Evolutionary conservation across 2,888 invertebrate species (phyloP).

Genomic region (Xylophagus ater): DNA sequence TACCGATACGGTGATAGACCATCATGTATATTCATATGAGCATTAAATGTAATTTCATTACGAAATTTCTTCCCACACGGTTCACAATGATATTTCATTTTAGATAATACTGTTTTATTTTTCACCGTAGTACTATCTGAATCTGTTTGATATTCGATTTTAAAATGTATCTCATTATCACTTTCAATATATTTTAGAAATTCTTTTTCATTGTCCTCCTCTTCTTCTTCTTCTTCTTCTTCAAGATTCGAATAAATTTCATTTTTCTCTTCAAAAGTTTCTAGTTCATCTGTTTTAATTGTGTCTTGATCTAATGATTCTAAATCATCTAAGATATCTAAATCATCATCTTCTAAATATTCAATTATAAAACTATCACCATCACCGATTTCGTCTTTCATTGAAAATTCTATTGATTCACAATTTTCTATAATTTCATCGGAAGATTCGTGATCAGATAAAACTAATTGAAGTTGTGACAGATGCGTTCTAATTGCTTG

Average conservation of each 20-base stretch:
- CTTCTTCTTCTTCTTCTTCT: background rate
- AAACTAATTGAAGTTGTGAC: background rate
- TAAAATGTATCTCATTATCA: background rate
- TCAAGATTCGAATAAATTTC: background rate
- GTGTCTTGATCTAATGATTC: background rate
- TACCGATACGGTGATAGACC: slow-evolving; percentile 14
- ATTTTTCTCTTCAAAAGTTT: background rate
- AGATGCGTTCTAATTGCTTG: background rate
- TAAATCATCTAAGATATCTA: background rate
- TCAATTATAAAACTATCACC: background rate
- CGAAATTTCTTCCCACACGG: slow-evolving; percentile 10
- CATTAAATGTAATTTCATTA: slow-evolving; percentile 3
- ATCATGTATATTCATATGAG: slow-evolving; percentile 14
- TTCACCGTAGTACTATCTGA: background rate
- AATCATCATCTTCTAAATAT: slow-evolving; percentile 6
- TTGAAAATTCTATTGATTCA: too few species aligned
- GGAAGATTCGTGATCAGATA: background rate
- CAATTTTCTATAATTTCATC: too few species aligned
- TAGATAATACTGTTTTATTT: background rate
- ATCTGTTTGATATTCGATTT: background rate
- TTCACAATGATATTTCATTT: slow-evolving; percentile 7
- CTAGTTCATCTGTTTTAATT: background rate
- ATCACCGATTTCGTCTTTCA: background rate
- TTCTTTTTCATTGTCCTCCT: background rate
- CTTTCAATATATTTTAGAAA: background rate